Percentiles rank a stretch among this genome's conserved stretches.
Conservation (phyloP, 2,888 invertebrate species). For the Dione vanillae region DNA sequence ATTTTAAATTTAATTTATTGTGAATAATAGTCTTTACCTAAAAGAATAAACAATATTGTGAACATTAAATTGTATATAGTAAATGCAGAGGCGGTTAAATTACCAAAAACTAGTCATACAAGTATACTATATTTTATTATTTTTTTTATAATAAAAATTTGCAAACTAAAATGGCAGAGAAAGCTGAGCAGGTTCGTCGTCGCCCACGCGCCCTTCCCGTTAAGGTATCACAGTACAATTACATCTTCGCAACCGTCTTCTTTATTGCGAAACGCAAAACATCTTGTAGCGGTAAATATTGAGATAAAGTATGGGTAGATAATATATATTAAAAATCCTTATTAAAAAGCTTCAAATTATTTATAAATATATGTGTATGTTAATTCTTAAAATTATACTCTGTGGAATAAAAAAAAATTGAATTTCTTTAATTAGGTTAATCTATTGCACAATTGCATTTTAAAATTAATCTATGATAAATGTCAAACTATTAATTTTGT, state of each 20-base stretch:
- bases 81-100: conserved; percentile 7
- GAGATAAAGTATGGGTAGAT: background rate
- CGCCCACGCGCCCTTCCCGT: conserved; percentile 40
- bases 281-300: conserved; percentile 13
- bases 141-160: conserved; percentile 17
- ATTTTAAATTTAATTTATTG: background rate
- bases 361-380: too few relatives aligned
- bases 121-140: conserved; percentile 12
- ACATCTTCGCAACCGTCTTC: conserved; percentile 30
- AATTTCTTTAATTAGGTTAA: too few relatives aligned
- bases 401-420: too few relatives aligned
- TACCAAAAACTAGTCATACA: conserved; percentile 3
- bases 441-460: too few relatives aligned
- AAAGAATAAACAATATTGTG: background rate
- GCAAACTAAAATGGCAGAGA: conserved; percentile 33
- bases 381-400: too few relatives aligned
- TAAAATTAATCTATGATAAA: too few relatives aligned
- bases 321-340: background rate
- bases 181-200: conserved; percentile 36
- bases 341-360: background rate
- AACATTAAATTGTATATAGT: background rate
- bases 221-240: conserved; percentile 39
- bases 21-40: background rate
- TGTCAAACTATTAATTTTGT: too few relatives aligned
- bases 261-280: conserved; percentile 26